Conservation (phyloP, 2,113 vertebrate species). For the Mesitornis unicolor region DNA sequence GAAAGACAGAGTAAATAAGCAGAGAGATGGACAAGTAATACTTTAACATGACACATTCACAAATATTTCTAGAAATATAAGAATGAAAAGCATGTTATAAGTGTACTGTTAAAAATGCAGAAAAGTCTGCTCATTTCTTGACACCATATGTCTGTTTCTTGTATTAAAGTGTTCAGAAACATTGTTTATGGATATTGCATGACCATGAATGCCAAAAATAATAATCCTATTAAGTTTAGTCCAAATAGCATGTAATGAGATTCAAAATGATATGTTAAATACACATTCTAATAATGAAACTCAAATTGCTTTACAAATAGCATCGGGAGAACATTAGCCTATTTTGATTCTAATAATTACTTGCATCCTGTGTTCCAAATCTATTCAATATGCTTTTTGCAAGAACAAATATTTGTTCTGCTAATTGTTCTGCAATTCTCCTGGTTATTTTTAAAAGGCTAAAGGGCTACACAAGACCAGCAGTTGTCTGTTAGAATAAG, state of each 20-base stretch:
- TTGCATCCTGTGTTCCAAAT: constrained; percentile 71
- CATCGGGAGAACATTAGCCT: constrained; percentile 65
- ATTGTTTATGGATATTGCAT: constrained; percentile 60
- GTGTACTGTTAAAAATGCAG: neutral
- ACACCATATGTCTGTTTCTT: constrained; percentile 49
- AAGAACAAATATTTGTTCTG: constrained; percentile 73
- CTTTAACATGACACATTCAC: neutral
- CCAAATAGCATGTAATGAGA: constrained; percentile 71
- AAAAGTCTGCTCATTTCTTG: constrained; percentile 21
- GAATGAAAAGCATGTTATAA: neutral
- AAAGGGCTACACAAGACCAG: constrained; percentile 51
- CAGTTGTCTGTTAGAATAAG: constrained; percentile 60
- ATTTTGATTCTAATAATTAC: constrained; percentile 74
- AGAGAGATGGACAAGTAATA: neutral
- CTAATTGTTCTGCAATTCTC: constrained; percentile 71
- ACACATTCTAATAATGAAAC: constrained; percentile 68
- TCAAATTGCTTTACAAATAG: constrained; percentile 72
- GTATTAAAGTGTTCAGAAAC: constrained; percentile 48
- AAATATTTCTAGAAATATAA: neutral
- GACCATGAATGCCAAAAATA: constrained; percentile 69
- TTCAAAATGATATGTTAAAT: constrained; percentile 71
- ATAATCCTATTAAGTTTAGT: constrained; percentile 66
- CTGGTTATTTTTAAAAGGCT: constrained; percentile 65
- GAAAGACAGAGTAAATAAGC: neutral
- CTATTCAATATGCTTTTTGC: constrained; percentile 69